Evolutionary conservation across 2,888 invertebrate species (phyloP).

Genomic region (Acleris holmiana): DNA sequence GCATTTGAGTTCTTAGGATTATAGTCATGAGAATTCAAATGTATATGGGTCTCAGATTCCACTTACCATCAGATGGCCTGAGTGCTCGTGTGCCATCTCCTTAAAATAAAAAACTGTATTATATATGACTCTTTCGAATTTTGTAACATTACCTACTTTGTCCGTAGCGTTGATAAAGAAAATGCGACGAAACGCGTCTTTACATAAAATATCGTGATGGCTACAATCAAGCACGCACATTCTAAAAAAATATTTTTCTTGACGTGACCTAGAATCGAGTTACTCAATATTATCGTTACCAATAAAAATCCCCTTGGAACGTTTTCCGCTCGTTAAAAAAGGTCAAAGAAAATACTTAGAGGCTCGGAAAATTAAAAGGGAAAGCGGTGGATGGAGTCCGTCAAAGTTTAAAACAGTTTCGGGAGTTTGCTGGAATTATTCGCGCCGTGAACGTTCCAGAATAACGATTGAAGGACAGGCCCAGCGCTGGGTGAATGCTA

Average conservation of each 20-base stretch:
- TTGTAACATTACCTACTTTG: too few relatives aligned
- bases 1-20: too few relatives aligned
- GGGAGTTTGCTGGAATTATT: conserved; percentile 23
- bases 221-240: too few relatives aligned
- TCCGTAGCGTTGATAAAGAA: too few relatives aligned
- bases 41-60: too few relatives aligned
- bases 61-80: too few relatives aligned
- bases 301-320: conserved; percentile 22
- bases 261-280: conserved; percentile 4
- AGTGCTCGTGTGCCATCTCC: too few relatives aligned
- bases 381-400: conserved; percentile 18
- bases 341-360: conserved; percentile 22
- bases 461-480: conserved; percentile 15
- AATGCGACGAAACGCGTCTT: too few relatives aligned
- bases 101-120: too few relatives aligned
- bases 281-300: conserved; percentile 29
- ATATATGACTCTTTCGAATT: too few relatives aligned
- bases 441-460: conserved; percentile 16
- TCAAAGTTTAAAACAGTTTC: conserved; percentile 34
- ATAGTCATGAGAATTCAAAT: too few relatives aligned
- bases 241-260: background rate
- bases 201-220: too few relatives aligned
- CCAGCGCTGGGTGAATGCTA: background rate
- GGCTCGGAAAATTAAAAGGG: conserved; percentile 26
- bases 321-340: conserved; percentile 30